A percentile compares a stretch with the other conserved stretches of the same genome.
Conservation (phyloP, 2,888 invertebrate species). For the Cynaeus angustus region DNA sequence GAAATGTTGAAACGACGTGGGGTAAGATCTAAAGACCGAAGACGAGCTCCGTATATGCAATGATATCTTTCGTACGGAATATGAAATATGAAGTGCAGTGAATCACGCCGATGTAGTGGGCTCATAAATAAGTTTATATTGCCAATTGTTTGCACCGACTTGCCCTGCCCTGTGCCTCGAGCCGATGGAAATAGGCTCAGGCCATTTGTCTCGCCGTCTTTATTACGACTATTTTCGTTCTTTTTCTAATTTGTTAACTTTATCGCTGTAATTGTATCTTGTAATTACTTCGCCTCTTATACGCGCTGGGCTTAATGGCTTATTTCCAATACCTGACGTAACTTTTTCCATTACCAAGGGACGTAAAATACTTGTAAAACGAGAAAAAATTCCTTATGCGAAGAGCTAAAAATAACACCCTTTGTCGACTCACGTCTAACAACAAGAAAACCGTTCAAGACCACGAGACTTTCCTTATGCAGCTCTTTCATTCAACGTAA, state of each 20-base stretch:
- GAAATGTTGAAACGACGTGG: slow-evolving; percentile 25
- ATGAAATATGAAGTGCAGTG: slow-evolving; percentile 64
- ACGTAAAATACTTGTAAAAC: slow-evolving; percentile 13
- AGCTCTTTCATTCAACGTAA: no score
- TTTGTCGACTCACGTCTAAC: background rate
- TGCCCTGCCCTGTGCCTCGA: slow-evolving; percentile 52
- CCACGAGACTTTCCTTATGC: no score
- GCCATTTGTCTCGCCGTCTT: slow-evolving; percentile 57
- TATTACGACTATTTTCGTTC: slow-evolving; percentile 55
- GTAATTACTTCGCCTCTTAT: slow-evolving; percentile 56
- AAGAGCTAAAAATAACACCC: background rate
- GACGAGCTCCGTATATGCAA: slow-evolving; percentile 45
- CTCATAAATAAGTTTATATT: slow-evolving; percentile 54
- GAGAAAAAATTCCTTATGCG: background rate
- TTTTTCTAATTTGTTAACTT: slow-evolving; percentile 57
- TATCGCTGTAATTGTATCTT: slow-evolving; percentile 60
- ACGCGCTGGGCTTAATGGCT: slow-evolving; percentile 40
- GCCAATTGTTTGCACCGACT: slow-evolving; percentile 54
- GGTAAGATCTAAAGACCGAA: slow-evolving; percentile 17
- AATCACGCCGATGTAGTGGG: slow-evolving; percentile 56
- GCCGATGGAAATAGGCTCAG: slow-evolving; percentile 55
- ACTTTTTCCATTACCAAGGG: slow-evolving; percentile 24
- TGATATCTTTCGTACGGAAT: slow-evolving; percentile 60
- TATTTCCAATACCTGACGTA: slow-evolving; percentile 36
- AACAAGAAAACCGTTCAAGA: no score